A percentile compares a stretch with the other conserved stretches of the same genome.
Conservation (phyloP, 2,113 vertebrate genomes). For the Lipophrys pholis region DNA sequence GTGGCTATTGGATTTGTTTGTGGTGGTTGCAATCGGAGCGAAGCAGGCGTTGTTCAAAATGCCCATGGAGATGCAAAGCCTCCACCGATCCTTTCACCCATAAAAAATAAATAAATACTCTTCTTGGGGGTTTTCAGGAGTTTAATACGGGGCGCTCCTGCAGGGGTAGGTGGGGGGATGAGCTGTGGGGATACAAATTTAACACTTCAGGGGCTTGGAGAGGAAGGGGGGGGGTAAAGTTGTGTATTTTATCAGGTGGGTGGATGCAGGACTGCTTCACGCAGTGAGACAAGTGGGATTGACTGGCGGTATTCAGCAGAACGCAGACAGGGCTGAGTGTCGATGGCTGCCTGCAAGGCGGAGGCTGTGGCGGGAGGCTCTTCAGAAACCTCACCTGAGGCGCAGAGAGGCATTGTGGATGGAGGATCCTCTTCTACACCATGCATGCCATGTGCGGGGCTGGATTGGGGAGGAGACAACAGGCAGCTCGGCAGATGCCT, state of each 20-base stretch:
- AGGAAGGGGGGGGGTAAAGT: conserved; percentile 19
- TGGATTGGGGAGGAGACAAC: conserved; percentile 69
- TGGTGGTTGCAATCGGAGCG: conserved; percentile 87
- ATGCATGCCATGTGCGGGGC: conserved; percentile 53
- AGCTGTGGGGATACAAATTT: conserved; percentile 76
- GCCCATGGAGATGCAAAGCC: conserved; percentile 87
- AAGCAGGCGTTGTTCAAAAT: conserved; percentile 89
- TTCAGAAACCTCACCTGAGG: conserved; percentile 78
- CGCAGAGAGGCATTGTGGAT: conserved; percentile 69
- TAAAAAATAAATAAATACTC: conserved; percentile 66
- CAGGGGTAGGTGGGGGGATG: conserved; percentile 69
- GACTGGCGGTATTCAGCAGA: conserved; percentile 81
- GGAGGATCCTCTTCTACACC: conserved; percentile 63
- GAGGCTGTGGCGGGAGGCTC: conserved; percentile 55
- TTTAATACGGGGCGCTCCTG: conserved; percentile 71
- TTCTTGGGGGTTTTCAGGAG: conserved; percentile 71
- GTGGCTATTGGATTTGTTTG: conserved; percentile 92
- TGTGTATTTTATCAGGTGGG: conserved; percentile 83
- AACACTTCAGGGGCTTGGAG: conserved; percentile 83
- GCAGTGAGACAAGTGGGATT: conserved; percentile 84
- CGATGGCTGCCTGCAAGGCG: conserved; percentile 57
- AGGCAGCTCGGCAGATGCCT: conserved; percentile 60
- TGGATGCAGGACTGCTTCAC: conserved; percentile 82
- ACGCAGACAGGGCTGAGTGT: conserved; percentile 57
- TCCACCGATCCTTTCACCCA: conserved; percentile 83